phyloP scores from a whole-genome alignment of 2,113 vertebrate genomes.

The Neofelis nebulosa region DNA sequence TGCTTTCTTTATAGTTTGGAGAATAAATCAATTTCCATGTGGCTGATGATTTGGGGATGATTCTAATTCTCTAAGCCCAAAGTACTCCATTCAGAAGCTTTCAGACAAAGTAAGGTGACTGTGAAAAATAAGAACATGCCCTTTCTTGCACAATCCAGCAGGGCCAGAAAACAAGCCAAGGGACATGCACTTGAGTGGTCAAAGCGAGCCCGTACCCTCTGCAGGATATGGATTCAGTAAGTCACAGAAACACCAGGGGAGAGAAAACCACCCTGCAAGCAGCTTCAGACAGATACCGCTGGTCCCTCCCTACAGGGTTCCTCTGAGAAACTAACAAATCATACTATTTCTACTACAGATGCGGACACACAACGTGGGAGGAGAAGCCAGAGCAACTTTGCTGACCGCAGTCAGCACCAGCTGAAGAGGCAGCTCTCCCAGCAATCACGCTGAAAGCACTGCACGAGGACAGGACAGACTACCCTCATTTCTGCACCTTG shows the following conservation, averaged over 20 bases:
- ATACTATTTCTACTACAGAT: neutral
- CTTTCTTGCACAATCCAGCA: neutral
- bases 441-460: neutral
- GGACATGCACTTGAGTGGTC: neutral
- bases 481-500: neutral
- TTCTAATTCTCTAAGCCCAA: neutral
- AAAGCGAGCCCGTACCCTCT: neutral
- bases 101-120: accelerated
- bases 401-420: neutral
- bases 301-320: neutral
- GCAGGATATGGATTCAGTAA: too few relatives aligned
- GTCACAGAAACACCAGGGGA: neutral
- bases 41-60: neutral
- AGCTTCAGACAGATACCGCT: neutral
- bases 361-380: neutral
- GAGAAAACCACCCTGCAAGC: neutral
- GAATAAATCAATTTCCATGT: neutral
- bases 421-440: neutral
- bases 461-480: neutral
- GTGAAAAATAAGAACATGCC: neutral
- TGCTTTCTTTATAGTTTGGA: neutral
- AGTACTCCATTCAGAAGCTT: neutral
- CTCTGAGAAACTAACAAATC: neutral
- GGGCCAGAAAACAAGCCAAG: neutral
- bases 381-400: neutral